Evolutionary conservation across 2,113 vertebrate species (phyloP).

Genomic region (Trachemys scripta): DNA sequence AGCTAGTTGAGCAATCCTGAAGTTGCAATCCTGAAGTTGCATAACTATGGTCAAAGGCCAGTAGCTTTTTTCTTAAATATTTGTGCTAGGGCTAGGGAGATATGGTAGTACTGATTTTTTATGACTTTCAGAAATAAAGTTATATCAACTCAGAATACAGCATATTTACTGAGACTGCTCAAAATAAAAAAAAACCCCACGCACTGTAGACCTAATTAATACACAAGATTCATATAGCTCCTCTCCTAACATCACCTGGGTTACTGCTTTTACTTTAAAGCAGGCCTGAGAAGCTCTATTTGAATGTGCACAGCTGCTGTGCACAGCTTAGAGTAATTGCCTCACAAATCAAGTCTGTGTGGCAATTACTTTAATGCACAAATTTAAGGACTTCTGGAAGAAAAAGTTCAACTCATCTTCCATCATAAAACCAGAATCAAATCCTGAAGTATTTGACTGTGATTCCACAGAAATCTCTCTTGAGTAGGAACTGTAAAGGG

Average conservation of each 20-base stretch:
- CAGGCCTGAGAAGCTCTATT: neutral
- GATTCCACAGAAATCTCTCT: neutral
- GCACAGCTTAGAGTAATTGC: too few relatives aligned
- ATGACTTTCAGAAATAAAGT: neutral
- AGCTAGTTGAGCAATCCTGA: conserved; percentile 30
- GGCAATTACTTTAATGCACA: neutral
- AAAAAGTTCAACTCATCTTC: neutral
- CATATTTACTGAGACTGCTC: neutral
- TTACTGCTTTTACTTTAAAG: neutral
- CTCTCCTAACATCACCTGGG: neutral
- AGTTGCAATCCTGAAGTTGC: neutral
- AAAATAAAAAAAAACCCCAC: neutral
- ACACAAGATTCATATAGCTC: neutral
- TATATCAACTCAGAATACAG: neutral
- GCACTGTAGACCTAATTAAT: neutral
- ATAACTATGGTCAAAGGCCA: conserved; percentile 52
- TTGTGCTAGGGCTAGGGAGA: conserved; percentile 5
- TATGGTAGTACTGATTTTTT: neutral
- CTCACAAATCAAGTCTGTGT: too few relatives aligned
- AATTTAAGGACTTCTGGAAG: neutral
- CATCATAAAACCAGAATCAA: neutral
- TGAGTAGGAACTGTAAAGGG: neutral
- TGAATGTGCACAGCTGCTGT: neutral
- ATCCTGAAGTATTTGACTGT: neutral
- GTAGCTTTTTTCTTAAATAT: conserved; percentile 56